Evolutionary conservation across 2,888 invertebrate species (phyloP).

Genomic region (Andrena minutula): DNA sequence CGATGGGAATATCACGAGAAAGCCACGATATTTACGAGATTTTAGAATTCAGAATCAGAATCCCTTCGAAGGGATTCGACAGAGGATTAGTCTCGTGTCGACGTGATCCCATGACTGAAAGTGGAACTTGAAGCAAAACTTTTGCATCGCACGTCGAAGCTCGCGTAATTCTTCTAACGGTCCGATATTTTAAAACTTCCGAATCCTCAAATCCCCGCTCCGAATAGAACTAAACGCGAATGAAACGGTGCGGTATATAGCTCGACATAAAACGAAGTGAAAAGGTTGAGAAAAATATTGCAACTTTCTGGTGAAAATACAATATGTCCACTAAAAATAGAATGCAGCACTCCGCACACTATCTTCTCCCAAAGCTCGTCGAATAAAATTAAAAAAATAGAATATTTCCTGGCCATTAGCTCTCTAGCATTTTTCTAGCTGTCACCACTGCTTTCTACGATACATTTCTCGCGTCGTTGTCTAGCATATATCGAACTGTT

Average conservation of each 20-base stretch:
- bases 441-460: not conserved
- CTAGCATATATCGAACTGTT: not conserved
- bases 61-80: too few relatives aligned
- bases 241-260: too few relatives aligned
- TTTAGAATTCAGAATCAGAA: too few relatives aligned
- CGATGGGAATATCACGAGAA: not conserved
- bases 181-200: too few relatives aligned
- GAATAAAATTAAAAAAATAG: slow-evolving; percentile 25
- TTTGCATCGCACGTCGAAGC: too few relatives aligned
- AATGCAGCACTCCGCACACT: slow-evolving; percentile 21
- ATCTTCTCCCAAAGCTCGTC: slow-evolving; percentile 25
- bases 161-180: too few relatives aligned
- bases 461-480: not conserved
- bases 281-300: slow-evolving; percentile 30
- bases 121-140: too few relatives aligned
- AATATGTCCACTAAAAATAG: slow-evolving; percentile 44
- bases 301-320: slow-evolving; percentile 39
- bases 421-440: not conserved
- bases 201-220: too few relatives aligned
- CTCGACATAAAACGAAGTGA: not conserved
- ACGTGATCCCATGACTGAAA: too few relatives aligned
- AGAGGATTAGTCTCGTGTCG: too few relatives aligned
- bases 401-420: not conserved
- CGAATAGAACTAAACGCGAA: too few relatives aligned
- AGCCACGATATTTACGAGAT: too few relatives aligned